A percentile compares a stretch with the other conserved stretches of the same genome.
phyloP scores from a whole-genome alignment of 2,113 vertebrate species.

The Epinephelus fuscoguttatus region DNA sequence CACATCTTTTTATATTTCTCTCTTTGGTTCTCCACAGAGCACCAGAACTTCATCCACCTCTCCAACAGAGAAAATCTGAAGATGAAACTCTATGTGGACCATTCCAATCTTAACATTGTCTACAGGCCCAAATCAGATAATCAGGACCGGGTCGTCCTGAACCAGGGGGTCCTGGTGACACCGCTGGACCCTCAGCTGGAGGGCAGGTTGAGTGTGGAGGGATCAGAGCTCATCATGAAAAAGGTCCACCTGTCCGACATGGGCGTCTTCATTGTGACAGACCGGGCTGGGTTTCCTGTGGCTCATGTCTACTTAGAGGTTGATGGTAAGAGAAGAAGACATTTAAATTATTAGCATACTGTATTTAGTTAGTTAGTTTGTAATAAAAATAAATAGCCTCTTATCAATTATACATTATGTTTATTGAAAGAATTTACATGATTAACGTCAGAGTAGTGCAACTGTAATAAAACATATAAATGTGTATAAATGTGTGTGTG shows the following conservation, averaged over 20 bases:
- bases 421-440: not conserved
- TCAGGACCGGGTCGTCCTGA: slow-evolving; percentile 68
- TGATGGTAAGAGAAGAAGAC: slow-evolving; percentile 65
- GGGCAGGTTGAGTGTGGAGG: slow-evolving; percentile 75
- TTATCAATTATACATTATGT: not conserved
- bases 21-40: slow-evolving; percentile 65
- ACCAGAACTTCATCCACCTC: slow-evolving; percentile 74
- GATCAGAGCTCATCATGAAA: slow-evolving; percentile 76
- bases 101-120: slow-evolving; percentile 70
- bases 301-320: slow-evolving; percentile 78
- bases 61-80: slow-evolving; percentile 70
- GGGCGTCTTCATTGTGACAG: slow-evolving; percentile 78
- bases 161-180: slow-evolving; percentile 68
- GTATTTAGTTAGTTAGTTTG: not conserved
- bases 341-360: not conserved
- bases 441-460: not conserved
- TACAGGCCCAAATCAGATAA: slow-evolving; percentile 74
- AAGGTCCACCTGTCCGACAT: slow-evolving; percentile 66
- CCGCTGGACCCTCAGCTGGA: slow-evolving; percentile 75
- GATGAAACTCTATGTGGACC: slow-evolving; percentile 77
- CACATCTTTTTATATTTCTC: not conserved
- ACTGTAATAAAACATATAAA: not conserved
- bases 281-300: slow-evolving; percentile 78
- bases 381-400: not conserved
- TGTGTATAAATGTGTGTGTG: not conserved